Base-by-base conservation (phyloP, 2,113 vertebrate species). In the Chunga burmeisteri region DNA sequence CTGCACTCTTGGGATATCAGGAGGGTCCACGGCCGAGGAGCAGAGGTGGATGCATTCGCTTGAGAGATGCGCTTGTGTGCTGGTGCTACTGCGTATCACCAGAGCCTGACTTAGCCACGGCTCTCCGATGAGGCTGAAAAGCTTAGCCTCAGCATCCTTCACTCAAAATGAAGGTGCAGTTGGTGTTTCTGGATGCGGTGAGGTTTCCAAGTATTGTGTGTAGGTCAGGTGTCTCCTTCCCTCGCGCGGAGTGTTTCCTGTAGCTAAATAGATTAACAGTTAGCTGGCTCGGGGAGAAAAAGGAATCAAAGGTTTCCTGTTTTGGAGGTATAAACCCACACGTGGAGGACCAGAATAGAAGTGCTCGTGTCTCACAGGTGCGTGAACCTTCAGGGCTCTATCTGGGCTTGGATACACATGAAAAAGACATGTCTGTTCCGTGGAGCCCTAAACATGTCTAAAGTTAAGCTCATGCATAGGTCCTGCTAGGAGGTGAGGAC, bases 241-340 rank as follows among this genome's bases (percentile, higher is more conserved):
- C 65, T 79, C 58, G 6, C 0, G 1, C 11, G 44, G 25, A 88
- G 49, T 30, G 4, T 85, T 95, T 97, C 79, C 92, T 93, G 74
- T 46, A 44, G 59, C 65, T 91, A 62, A 92, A 86, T 25, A 71
- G 62, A 61, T 87, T 56, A 75, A 34, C 62, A 65, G 71, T 71
- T 82, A 52, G 40, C 61, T 4, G 11, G 16, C 25, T 63, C 1
- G 16, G 10, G 72, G 27, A 91, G 53, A 89, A 93, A 93, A 87
- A 75, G 52, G 65, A 94, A 75, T 94, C 71, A 30, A 81, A 78
- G 13, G 32, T 80, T 95, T 96, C 86, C 82, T 93, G 88, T 95
- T 96, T 89, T 71, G 85, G 92, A 96, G 36, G 14, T 67, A 15
- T n/a, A 44, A 86, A 52, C 16, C 42, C 67, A 66, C 2, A 5